Evolutionary conservation across 1,140 invertebrate species (phyloP).

Genomic region (Lycorma delicatula): DNA sequence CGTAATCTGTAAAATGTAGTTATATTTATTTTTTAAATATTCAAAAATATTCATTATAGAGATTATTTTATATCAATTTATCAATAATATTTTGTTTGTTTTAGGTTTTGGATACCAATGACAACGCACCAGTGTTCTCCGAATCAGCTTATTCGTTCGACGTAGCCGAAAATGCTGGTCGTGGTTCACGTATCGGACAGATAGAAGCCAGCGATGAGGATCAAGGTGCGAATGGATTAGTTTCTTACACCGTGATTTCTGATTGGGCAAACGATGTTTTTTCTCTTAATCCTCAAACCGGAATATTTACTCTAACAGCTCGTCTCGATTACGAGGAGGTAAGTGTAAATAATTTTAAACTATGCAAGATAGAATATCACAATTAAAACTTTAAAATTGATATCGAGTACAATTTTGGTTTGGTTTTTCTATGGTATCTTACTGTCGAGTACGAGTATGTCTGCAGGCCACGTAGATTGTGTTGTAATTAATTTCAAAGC

Average conservation of each 20-base stretch:
- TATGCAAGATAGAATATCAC: background rate
- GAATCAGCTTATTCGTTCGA: constrained; percentile 81
- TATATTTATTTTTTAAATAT: no score
- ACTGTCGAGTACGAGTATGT: no score
- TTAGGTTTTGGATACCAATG: constrained; percentile 86
- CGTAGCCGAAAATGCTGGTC: constrained; percentile 71
- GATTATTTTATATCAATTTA: no score
- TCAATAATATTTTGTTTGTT: constrained; percentile 28
- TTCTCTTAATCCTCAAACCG: constrained; percentile 79
- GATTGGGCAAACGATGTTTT: constrained; percentile 95
- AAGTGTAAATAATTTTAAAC: constrained; percentile 30
- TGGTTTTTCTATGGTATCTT: no score
- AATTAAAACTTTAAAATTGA: no score
- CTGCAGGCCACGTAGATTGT: no score
- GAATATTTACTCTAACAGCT: constrained; percentile 80
- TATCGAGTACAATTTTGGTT: no score
- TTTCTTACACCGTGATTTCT: constrained; percentile 79
- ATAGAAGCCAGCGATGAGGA: constrained; percentile 77
- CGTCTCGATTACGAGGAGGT: constrained; percentile 90
- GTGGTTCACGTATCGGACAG: constrained; percentile 71
- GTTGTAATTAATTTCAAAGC: no score
- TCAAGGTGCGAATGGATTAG: constrained; percentile 73
- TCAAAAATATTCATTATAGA: no score
- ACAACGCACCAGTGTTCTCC: constrained; percentile 84
- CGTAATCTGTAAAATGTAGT: no score